These are phyloP conservation scores for Hemicentrotus pulcherrimus DNA, from an alignment of 35 echinoderm and acorn worm genomes.

Conservation along the genomic window DNA sequence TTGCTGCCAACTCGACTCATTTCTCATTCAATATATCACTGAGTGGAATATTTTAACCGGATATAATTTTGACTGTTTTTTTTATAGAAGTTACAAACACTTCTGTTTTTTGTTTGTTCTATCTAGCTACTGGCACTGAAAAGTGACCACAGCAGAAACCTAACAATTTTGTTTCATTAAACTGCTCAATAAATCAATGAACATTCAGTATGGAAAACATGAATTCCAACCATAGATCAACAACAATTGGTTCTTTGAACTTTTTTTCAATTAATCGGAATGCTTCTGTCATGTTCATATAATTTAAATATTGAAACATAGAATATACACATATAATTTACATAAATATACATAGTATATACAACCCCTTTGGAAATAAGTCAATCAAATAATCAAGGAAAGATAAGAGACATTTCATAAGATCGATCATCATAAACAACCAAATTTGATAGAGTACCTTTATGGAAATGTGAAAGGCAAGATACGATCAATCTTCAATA, in stretches of 20 bases:
- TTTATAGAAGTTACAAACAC: too few species aligned
- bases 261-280: neutral
- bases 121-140: neutral
- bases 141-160: neutral
- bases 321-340: constrained; percentile 6
- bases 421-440: neutral
- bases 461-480: neutral
- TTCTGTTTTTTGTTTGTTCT: neutral
- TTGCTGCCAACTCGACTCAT: too few species aligned
- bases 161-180: neutral
- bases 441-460: neutral
- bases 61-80: too few species aligned
- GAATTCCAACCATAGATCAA: neutral
- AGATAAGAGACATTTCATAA: neutral
- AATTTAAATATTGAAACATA: constrained; percentile 15
- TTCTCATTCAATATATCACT: too few species aligned
- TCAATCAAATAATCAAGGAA: neutral
- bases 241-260: neutral
- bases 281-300: neutral
- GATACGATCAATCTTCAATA: neutral
- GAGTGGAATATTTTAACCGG: too few species aligned
- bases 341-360: constrained; percentile 6
- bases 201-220: neutral
- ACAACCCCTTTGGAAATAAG: neutral
- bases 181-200: neutral